Percentiles rank a stretch among this genome's conserved stretches.
Evolutionary conservation across 2,113 vertebrate genomes (phyloP).

Genomic region (Phoxinus phoxinus): DNA sequence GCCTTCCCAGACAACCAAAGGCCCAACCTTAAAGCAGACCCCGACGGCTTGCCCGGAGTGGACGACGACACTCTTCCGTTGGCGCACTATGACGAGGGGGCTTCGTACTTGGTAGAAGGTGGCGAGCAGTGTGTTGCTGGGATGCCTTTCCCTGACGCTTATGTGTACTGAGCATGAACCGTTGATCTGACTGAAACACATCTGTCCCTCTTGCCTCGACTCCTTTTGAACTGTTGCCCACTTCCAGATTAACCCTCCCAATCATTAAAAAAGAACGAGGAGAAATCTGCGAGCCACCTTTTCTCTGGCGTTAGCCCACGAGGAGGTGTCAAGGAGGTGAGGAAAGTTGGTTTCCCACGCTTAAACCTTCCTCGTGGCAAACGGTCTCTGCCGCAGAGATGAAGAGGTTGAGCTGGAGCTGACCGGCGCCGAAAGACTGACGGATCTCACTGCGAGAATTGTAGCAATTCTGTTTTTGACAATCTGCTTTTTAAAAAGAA

Average conservation of each 20-base stretch:
- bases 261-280: slow-evolving; percentile 52
- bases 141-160: slow-evolving; percentile 86
- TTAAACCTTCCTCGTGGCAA: slow-evolving; percentile 50
- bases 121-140: slow-evolving; percentile 83
- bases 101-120: slow-evolving; percentile 84
- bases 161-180: slow-evolving; percentile 83
- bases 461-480: slow-evolving; percentile 75
- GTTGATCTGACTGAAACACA: slow-evolving; percentile 57
- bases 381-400: slow-evolving; percentile 59
- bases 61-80: slow-evolving; percentile 92
- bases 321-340: slow-evolving; percentile 45
- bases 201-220: slow-evolving; percentile 54
- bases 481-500: slow-evolving; percentile 70
- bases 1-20: slow-evolving; percentile 96
- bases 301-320: slow-evolving; percentile 24
- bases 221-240: slow-evolving; percentile 60
- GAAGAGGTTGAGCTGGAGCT: slow-evolving; percentile 52
- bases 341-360: slow-evolving; percentile 54
- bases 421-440: slow-evolving; percentile 55
- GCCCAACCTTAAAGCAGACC: slow-evolving; percentile 90
- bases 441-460: slow-evolving; percentile 63
- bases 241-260: slow-evolving; percentile 60
- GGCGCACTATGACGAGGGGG: slow-evolving; percentile 88
- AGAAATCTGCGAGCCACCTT: slow-evolving; percentile 54
- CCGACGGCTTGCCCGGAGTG: slow-evolving; percentile 72